Percentiles rank a stretch among this genome's conserved stretches.
Evolutionary conservation across 2,113 vertebrate genomes (phyloP).

Genomic region (Aleadryas rufinucha): DNA sequence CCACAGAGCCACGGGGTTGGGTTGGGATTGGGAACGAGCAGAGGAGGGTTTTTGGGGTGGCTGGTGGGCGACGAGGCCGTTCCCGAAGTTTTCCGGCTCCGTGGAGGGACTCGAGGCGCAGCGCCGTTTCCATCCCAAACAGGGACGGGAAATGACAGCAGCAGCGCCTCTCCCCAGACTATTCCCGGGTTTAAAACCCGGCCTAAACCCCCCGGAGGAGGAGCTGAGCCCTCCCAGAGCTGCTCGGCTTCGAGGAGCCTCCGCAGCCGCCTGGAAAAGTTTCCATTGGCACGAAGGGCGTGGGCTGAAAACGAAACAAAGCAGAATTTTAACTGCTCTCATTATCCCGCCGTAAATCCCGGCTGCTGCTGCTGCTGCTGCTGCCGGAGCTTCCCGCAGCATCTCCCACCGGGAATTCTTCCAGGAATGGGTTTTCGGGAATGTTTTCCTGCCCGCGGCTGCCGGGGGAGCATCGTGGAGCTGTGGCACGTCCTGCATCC

Average conservation of each 20-base stretch:
- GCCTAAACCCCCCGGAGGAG: neutral
- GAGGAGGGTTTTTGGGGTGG: neutral
- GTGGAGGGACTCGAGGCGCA: neutral
- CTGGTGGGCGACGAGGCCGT: accelerated
- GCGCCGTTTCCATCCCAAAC: accelerated
- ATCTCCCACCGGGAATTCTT: neutral
- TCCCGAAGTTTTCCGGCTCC: neutral
- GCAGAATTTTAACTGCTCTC: neutral
- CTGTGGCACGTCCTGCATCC: neutral
- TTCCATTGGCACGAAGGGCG: neutral
- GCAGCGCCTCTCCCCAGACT: accelerated
- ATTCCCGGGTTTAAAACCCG: neutral
- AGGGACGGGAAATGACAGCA: accelerated
- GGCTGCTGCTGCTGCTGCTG: neutral
- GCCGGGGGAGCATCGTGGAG: neutral
- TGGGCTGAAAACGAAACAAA: neutral
- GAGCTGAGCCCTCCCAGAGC: neutral
- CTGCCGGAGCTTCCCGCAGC: neutral
- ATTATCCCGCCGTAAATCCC: neutral
- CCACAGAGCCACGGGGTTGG: neutral
- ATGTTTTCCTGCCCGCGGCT: neutral
- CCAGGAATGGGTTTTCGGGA: accelerated
- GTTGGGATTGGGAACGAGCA: accelerated
- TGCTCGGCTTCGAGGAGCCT: neutral
- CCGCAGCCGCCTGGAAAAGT: neutral